Evolutionary conservation across 1,140 invertebrate genomes (phyloP).

Genomic region (Zaprionus vittiger): DNA sequence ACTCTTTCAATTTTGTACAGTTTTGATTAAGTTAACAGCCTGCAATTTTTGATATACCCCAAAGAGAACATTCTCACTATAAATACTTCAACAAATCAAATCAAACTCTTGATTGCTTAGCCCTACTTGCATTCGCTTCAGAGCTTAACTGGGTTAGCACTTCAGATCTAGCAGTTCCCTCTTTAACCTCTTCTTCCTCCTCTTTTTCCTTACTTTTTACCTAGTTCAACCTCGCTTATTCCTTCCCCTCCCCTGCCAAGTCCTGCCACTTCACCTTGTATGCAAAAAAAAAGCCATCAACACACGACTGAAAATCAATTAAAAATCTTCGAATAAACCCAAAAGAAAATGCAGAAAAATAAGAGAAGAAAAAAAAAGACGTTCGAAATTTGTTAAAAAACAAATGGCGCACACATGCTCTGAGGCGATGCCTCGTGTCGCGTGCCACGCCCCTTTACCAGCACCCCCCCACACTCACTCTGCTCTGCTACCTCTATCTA

Average conservation of each 20-base stretch:
- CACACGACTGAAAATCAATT: slow-evolving; percentile 43
- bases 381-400: slow-evolving; percentile 43
- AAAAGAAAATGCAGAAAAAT: neutral
- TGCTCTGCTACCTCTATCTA: slow-evolving; percentile 1
- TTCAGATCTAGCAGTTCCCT: neutral
- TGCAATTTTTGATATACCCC: too few relatives aligned
- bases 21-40: too few relatives aligned
- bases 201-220: too few relatives aligned
- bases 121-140: neutral
- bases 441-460: neutral
- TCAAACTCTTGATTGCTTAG: neutral
- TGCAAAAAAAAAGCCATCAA: slow-evolving; percentile 17
- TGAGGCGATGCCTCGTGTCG: neutral
- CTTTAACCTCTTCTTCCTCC: too few relatives aligned
- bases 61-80: neutral
- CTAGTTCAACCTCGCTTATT: neutral
- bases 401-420: slow-evolving; percentile 49
- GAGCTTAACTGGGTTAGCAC: slow-evolving; percentile 35
- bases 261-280: slow-evolving; percentile 4
- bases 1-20: too few relatives aligned
- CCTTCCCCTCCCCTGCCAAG: neutral
- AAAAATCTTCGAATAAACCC: slow-evolving; percentile 37
- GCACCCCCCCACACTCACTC: neutral
- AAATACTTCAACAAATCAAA: neutral
- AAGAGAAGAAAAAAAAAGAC: neutral